Evolutionary conservation across 2,113 vertebrate genomes (phyloP), one percentile per base, ranked within the genome.

Genomic region (Furnarius figulus): DNA sequence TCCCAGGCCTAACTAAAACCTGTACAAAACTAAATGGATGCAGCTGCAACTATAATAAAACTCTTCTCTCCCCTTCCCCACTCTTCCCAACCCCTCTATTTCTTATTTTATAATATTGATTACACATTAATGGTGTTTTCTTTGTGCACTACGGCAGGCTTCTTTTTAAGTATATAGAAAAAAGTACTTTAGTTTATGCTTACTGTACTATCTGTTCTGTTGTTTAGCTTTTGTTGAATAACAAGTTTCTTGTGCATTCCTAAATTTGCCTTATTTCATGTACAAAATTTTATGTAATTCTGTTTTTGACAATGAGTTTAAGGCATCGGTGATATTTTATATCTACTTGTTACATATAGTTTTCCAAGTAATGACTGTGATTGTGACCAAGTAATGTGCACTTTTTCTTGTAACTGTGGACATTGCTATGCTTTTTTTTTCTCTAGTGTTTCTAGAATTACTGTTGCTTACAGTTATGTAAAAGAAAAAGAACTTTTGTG

Each of bases 301-400:
- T 6, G 50, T 98, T 98, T 98, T 98, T 98, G 97, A 98, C 93
- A 95, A 97, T 98, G 97, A 98, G 98, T 98, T 98, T 97, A 97
- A 98, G 97, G 98, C 98, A 98, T 98, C 97, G 72, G 98, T 98
- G 98, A 97, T 97, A 98, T 98, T 98, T 98, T 98, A 98, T 98
- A 98, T 95, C 98, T 98, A 98, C 97, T 98, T 98, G 98, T 98
- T 98, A 98, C 97, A 97, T 98, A 98, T 97, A 98, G 98, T 98
- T 98, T 98, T 98, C 94, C 97, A 98, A 98, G 98, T 98, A 98
- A 98, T 98, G 98, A 98, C 98, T 98, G 98, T 98, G 98, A 98
- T 98, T 98, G 98, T 99, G 98, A 98, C 97, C 97, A 91, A 98
- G 98, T 98, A 98, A 98, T 98, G 98, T 98, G 98, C 98, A 98